These are phyloP conservation scores for Aleiodes alternator DNA, from an alignment of 2,888 invertebrate genomes.

Conservation along the genomic window DNA sequence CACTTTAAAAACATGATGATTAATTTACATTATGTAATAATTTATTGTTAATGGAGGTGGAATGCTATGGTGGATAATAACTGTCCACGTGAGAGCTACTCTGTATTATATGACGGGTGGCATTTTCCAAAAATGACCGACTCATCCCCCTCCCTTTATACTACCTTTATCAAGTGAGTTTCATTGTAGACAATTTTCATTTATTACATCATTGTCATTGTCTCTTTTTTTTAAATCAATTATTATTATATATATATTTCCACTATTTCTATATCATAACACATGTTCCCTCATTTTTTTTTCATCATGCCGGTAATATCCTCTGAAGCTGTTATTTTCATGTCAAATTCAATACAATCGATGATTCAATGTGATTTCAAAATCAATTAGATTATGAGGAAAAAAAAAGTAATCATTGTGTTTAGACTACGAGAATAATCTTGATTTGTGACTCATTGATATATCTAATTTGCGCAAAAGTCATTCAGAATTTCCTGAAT, in stretches of 20 bases:
- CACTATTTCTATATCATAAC: conserved; percentile 22
- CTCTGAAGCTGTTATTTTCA: conserved; percentile 6
- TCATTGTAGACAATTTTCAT: conserved; percentile 27
- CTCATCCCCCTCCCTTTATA: conserved; percentile 64
- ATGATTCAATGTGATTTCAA: not conserved
- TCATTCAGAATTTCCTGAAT: not conserved
- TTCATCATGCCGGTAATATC: conserved; percentile 13
- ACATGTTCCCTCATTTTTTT: not conserved
- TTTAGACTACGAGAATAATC: not conserved
- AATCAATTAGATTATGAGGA: conserved; percentile 3
- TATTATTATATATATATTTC: not conserved
- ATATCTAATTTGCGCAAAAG: not conserved
- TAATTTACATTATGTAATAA: conserved; percentile 29
- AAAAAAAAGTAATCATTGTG: conserved; percentile 1
- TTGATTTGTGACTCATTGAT: conserved; percentile 8
- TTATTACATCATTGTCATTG: conserved; percentile 11
- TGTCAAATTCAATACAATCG: conserved; percentile 1
- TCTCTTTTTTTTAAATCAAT: conserved; percentile 5
- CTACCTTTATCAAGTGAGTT: conserved; percentile 70
- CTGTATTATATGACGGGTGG: conserved; percentile 65
- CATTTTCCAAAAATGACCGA: conserved; percentile 70
- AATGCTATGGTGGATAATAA: conserved; percentile 69
- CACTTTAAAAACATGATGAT: conserved; percentile 3
- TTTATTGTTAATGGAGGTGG: conserved; percentile 44
- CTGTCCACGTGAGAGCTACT: conserved; percentile 62